Percentiles rank a stretch among this genome's conserved stretches.
Conservation (phyloP, 2,113 vertebrate genomes). For the Lepus timidus region DNA sequence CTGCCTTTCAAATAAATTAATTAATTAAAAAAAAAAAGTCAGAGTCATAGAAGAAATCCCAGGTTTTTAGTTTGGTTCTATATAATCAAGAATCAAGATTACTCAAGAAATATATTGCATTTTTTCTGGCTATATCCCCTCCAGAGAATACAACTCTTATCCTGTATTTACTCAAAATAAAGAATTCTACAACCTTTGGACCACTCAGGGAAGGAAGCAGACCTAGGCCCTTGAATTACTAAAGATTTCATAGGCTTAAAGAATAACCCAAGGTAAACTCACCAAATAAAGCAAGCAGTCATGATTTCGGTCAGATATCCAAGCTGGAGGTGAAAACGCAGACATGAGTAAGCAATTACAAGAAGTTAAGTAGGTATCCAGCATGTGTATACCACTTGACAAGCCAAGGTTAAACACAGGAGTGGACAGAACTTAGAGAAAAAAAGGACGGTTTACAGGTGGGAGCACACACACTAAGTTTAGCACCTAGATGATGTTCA, state of each 20-base stretch:
- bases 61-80: constrained; percentile 46
- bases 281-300: not conserved
- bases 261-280: not conserved
- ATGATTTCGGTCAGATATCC: not conserved
- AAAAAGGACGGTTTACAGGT: not conserved
- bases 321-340: not conserved
- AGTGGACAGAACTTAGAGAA: not conserved
- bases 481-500: not conserved
- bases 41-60: constrained; percentile 21
- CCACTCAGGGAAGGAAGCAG: not conserved
- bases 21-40: not conserved
- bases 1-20: too few species aligned
- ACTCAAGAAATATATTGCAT: constrained; percentile 10
- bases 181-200: not conserved
- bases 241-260: constrained; percentile 7
- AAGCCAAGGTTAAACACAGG: not conserved
- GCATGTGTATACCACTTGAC: not conserved
- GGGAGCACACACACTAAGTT: not conserved
- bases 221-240: not conserved
- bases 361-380: not conserved
- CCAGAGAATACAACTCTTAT: not conserved
- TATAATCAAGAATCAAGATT: constrained; percentile 51
- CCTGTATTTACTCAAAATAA: constrained; percentile 44
- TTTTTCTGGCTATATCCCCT: constrained; percentile 29
- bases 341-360: not conserved